phyloP scores from a whole-genome alignment of 2,888 invertebrate species.

The Marasmarcha lunaedactyla region DNA sequence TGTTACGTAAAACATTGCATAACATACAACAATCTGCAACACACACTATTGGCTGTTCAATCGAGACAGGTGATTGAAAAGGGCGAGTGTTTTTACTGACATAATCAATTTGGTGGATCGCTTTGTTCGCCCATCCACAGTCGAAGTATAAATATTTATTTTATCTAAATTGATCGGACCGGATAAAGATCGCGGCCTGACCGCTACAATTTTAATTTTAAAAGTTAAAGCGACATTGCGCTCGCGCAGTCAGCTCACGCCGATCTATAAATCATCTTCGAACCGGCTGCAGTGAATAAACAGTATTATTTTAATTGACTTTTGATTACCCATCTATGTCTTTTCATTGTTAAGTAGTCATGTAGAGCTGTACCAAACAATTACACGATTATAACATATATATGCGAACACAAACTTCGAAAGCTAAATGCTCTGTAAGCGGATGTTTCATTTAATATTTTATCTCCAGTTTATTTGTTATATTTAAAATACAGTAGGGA shows the following conservation, averaged over 20 bases:
- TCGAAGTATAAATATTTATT: slow-evolving; percentile 69
- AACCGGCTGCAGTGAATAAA: slow-evolving; percentile 49
- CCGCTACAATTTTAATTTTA: slow-evolving; percentile 63
- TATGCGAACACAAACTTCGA: too few species aligned
- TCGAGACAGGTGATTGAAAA: slow-evolving; percentile 47
- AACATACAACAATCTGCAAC: too few species aligned
- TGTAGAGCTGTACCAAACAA: slow-evolving; percentile 33
- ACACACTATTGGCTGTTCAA: slow-evolving; percentile 15
- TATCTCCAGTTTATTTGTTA: too few species aligned
- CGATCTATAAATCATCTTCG: slow-evolving; percentile 65
- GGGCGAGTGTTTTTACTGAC: slow-evolving; percentile 45
- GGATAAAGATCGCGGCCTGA: slow-evolving; percentile 61
- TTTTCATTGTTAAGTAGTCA: slow-evolving; percentile 43
- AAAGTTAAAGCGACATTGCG: slow-evolving; percentile 57
- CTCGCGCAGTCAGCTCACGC: slow-evolving; percentile 49
- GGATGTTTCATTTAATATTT: too few species aligned
- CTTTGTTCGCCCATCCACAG: slow-evolving; percentile 63
- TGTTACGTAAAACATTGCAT: too few species aligned
- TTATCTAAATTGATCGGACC: slow-evolving; percentile 68
- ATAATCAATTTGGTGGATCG: slow-evolving; percentile 64
- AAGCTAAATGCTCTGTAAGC: too few species aligned
- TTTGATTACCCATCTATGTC: slow-evolving; percentile 52
- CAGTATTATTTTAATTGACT: slow-evolving; percentile 65
- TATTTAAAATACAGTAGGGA: too few species aligned
- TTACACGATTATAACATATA: slow-evolving; percentile 17